Conservation (phyloP, 2,888 invertebrate genomes). For the Beris morrisii region DNA sequence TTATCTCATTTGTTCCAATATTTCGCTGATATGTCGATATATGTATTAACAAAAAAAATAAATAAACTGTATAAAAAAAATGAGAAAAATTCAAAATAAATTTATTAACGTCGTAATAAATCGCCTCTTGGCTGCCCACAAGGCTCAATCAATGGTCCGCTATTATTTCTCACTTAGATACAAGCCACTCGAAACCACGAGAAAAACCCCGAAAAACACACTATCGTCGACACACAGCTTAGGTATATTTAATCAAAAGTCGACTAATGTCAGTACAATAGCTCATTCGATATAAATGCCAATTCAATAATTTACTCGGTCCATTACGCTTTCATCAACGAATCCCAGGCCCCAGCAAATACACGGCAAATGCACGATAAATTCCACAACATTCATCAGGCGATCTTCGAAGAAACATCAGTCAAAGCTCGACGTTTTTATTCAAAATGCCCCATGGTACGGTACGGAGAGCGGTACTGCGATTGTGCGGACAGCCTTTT, state of each 20-base stretch:
- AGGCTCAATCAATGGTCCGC: background rate
- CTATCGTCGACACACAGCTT: background rate
- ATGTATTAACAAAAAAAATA: background rate
- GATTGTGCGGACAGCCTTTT: no score
- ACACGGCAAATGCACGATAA: background rate
- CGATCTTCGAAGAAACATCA: slow-evolving; percentile 4
- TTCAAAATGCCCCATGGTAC: background rate
- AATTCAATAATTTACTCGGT: slow-evolving; percentile 15
- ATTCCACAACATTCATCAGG: slow-evolving; percentile 2
- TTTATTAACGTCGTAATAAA: slow-evolving; percentile 15
- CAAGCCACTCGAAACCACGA: slow-evolving; percentile 4
- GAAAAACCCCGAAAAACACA: background rate
- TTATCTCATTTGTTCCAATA: slow-evolving; percentile 6
- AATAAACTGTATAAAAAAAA: no score
- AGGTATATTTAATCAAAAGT: slow-evolving; percentile 7
- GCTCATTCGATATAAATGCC: slow-evolving; percentile 9
- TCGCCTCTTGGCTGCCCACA: background rate
- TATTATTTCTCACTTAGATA: slow-evolving; percentile 7
- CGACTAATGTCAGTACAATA: slow-evolving; percentile 13
- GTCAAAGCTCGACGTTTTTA: background rate
- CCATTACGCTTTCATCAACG: slow-evolving; percentile 1
- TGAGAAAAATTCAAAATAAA: background rate
- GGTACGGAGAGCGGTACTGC: no score
- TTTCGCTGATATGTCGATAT: background rate
- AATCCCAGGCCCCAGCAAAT: background rate